phyloP scores from a whole-genome alignment of 1,140 invertebrate species.

The Berghia stephanieae region DNA sequence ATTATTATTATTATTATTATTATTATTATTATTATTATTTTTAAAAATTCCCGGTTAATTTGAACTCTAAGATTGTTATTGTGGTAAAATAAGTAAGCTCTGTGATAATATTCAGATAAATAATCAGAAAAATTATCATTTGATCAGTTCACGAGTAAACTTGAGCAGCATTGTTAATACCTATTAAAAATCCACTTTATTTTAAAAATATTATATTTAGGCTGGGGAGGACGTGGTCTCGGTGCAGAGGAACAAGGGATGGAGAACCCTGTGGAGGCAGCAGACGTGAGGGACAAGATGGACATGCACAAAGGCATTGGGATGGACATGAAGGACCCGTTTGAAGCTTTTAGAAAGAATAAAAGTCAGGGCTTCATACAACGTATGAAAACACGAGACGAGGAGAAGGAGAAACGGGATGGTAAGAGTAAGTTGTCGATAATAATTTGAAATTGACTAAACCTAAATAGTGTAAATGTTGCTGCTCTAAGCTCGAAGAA shows the following conservation, averaged over 20 bases:
- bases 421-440: not conserved
- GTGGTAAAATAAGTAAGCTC: too few species aligned
- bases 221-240: slow-evolving; percentile 89
- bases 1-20: too few species aligned
- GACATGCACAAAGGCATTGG: slow-evolving; percentile 95
- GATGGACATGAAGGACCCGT: slow-evolving; percentile 82
- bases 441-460: not conserved
- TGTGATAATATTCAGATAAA: too few species aligned
- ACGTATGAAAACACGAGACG: slow-evolving; percentile 91
- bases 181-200: not conserved
- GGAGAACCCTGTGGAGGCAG: slow-evolving; percentile 90
- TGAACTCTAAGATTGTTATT: too few species aligned
- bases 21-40: too few species aligned
- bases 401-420: slow-evolving; percentile 30
- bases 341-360: slow-evolving; percentile 96
- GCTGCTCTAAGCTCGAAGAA: too few species aligned
- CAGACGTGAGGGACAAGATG: slow-evolving; percentile 87
- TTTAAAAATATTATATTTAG: slow-evolving; percentile 42
- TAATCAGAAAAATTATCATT: too few species aligned
- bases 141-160: too few species aligned
- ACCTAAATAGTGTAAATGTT: too few species aligned
- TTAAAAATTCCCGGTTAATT: too few species aligned
- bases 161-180: too few species aligned
- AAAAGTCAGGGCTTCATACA: slow-evolving; percentile 96
- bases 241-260: slow-evolving; percentile 94